These are phyloP conservation scores for Drosophila acutilabella DNA, from an alignment of 2,888 invertebrate species.

Conservation along the genomic window DNA sequence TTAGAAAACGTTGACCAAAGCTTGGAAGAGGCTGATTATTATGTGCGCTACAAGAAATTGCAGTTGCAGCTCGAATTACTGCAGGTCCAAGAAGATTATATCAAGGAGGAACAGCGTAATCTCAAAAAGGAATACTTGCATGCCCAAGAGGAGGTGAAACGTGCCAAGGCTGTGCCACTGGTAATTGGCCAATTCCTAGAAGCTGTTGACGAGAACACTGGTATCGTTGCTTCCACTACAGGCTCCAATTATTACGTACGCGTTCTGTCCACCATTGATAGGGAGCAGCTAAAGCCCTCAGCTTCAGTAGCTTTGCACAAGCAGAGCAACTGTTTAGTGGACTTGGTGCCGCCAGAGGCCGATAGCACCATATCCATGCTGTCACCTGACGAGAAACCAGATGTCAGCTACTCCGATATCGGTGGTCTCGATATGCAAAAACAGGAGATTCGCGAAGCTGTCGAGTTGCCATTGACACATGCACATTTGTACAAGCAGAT, in stretches of 20 bases:
- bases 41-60: conserved; percentile 98
- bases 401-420: conserved; percentile 97
- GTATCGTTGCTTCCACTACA: conserved; percentile 99
- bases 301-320: conserved; percentile 99
- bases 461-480: conserved; percentile 98
- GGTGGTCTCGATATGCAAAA: conserved; percentile 99
- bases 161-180: conserved; percentile 99
- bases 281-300: conserved; percentile 98
- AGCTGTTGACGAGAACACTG: conserved; percentile 99
- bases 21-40: conserved; percentile 95
- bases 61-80: conserved; percentile 98
- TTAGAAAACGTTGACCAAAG: conserved; percentile 11
- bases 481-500: conserved; percentile 99
- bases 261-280: conserved; percentile 96
- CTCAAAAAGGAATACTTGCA: conserved; percentile 99
- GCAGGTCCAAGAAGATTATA: conserved; percentile 99
- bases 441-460: conserved; percentile 99
- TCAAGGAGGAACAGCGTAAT: conserved; percentile 99
- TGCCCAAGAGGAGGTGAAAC: conserved; percentile 98
- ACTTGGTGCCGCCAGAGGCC: conserved; percentile 99
- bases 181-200: conserved; percentile 99
- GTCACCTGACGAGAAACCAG: conserved; percentile 97
- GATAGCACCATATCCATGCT: conserved; percentile 99
- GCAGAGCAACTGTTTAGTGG: conserved; percentile 99
- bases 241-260: conserved; percentile 88